phyloP scores from a whole-genome alignment of 2,888 invertebrate species.

The Tipula unca region DNA sequence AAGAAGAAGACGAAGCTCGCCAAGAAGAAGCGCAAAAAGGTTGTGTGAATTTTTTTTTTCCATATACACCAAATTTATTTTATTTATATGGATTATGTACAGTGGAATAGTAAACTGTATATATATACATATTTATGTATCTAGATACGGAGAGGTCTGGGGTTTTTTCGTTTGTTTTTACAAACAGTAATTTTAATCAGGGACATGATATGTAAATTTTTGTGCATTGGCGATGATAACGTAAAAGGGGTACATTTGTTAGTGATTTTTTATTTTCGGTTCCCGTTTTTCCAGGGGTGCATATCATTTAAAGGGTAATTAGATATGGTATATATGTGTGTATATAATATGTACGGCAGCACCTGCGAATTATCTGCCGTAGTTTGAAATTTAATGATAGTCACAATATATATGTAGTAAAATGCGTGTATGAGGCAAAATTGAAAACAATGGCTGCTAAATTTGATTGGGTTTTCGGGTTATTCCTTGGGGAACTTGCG shows the following conservation, averaged over 20 bases:
- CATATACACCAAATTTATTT: background rate
- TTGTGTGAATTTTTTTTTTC: background rate
- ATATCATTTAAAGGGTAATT: slow-evolving; percentile 14
- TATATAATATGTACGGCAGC: background rate
- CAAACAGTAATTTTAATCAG: background rate
- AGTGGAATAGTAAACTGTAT: background rate
- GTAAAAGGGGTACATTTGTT: background rate
- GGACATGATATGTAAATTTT: background rate
- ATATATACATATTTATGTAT: no score
- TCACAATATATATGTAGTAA: background rate
- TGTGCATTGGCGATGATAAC: background rate
- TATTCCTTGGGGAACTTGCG: background rate
- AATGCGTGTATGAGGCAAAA: background rate
- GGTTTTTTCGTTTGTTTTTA: background rate
- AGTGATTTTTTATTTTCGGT: no score
- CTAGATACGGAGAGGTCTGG: no score
- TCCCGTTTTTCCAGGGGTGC: background rate
- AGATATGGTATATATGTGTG: background rate
- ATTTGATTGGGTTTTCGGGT: background rate
- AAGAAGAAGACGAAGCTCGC: background rate
- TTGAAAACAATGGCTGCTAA: background rate
- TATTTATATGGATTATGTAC: background rate
- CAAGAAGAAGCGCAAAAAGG: background rate
- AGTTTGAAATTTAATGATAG: no score
- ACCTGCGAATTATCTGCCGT: background rate